Evolutionary conservation across 2,113 vertebrate species (phyloP).

Genomic region (Melanocharis versteri): DNA sequence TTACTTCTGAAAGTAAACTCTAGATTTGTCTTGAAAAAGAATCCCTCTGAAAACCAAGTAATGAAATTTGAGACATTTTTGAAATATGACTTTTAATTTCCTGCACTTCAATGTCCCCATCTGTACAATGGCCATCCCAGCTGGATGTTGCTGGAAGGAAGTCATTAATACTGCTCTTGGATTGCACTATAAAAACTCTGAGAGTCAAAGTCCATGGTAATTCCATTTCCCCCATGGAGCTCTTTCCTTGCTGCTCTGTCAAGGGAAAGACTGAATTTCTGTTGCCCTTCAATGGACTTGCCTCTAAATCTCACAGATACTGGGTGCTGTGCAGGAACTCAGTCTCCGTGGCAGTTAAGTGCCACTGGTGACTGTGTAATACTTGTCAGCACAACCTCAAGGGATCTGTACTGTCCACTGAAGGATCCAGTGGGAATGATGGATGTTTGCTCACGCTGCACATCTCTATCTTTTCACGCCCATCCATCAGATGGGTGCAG

Average conservation of each 20-base stretch:
- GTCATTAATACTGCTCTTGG: neutral
- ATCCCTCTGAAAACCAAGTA: neutral
- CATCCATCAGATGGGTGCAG: neutral
- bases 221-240: neutral
- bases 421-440: neutral
- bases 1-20: neutral
- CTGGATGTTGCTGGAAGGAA: neutral
- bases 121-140: neutral
- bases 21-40: neutral
- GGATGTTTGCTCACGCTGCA: neutral
- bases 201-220: neutral
- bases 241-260: neutral
- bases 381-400: neutral
- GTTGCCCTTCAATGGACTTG: neutral
- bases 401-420: neutral
- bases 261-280: neutral
- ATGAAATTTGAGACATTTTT: neutral
- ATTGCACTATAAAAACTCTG: neutral
- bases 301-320: neutral
- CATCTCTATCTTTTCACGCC: neutral
- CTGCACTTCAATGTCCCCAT: neutral
- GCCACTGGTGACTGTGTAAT: neutral
- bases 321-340: neutral
- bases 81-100: neutral
- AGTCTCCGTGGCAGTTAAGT: neutral